Evolutionary conservation across 2,113 vertebrate genomes (phyloP).

Genomic region (Himantopus leucocephalus): DNA sequence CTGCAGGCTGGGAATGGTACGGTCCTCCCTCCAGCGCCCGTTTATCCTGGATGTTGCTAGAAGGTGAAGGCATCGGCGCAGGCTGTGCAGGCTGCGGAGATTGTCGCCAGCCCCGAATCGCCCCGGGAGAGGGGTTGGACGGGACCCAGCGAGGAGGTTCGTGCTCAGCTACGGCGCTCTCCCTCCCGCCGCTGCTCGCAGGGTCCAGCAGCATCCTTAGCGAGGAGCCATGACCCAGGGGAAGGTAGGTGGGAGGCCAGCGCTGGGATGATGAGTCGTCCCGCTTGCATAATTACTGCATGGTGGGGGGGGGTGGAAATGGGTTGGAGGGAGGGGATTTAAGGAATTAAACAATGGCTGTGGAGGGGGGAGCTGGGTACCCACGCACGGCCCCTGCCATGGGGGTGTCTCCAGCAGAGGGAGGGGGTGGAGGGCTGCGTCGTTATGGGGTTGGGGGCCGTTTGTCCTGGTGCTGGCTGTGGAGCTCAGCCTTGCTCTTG

Average conservation of each 20-base stretch:
- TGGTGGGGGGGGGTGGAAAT: neutral
- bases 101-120: neutral
- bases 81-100: constrained; percentile 37
- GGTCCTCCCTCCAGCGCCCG: constrained; percentile 32
- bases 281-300: neutral
- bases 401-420: neutral
- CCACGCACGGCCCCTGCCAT: fast-evolving
- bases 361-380: neutral
- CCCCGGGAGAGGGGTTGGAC: neutral
- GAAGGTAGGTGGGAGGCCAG: constrained; percentile 79
- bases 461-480: neutral
- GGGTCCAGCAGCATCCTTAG: neutral
- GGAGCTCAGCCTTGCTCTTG: neutral
- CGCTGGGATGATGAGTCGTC: fast-evolving
- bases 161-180: neutral
- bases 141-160: fast-evolving
- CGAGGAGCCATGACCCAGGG: constrained; percentile 87
- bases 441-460: neutral
- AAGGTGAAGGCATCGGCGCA: constrained; percentile 56
- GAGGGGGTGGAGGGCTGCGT: neutral
- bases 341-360: neutral
- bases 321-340: neutral
- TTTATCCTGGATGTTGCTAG: constrained; percentile 71
- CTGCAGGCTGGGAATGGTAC: constrained; percentile 63
- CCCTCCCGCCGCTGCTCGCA: neutral